phyloP scores from a whole-genome alignment of 2,113 vertebrate species.

The Benitochromis conjunctus region DNA sequence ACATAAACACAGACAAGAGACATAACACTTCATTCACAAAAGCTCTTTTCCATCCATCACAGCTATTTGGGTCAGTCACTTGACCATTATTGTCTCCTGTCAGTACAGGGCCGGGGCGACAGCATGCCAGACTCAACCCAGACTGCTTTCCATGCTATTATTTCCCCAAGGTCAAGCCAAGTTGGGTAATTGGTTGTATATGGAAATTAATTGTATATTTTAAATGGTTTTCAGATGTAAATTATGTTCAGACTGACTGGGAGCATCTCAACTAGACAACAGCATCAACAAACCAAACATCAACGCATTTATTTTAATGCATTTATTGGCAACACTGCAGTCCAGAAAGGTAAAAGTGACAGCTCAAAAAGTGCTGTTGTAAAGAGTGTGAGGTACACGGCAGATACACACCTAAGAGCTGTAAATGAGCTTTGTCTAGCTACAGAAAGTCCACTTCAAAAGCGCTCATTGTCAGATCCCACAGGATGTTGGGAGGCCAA shows the following conservation, averaged over 20 bases:
- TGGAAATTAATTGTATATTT: not conserved
- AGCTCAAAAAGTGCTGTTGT: not conserved
- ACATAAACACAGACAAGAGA: slow-evolving; percentile 56
- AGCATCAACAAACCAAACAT: not conserved
- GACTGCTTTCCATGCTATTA: slow-evolving; percentile 18
- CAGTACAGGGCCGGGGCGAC: slow-evolving; percentile 7
- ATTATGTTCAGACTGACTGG: not conserved
- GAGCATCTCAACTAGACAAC: not conserved
- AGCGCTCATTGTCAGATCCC: not conserved
- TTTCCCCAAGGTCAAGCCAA: slow-evolving; percentile 3
- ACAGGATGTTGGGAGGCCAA: not conserved
- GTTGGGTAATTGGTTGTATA: not conserved
- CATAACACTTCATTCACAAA: slow-evolving; percentile 68
- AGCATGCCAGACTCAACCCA: slow-evolving; percentile 12
- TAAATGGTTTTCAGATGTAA: not conserved
- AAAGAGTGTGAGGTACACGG: not conserved
- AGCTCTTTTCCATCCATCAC: slow-evolving; percentile 54
- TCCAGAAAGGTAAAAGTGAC: not conserved
- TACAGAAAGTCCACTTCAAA: slow-evolving; percentile 15
- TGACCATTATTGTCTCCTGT: slow-evolving; percentile 51
- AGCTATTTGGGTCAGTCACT: slow-evolving; percentile 62
- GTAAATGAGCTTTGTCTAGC: not conserved
- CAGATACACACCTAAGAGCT: not conserved
- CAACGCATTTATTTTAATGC: not conserved
- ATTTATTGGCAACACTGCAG: slow-evolving; percentile 51